Base-by-base conservation (phyloP, 2,888 invertebrate species). In the Watsonalla binaria region DNA sequence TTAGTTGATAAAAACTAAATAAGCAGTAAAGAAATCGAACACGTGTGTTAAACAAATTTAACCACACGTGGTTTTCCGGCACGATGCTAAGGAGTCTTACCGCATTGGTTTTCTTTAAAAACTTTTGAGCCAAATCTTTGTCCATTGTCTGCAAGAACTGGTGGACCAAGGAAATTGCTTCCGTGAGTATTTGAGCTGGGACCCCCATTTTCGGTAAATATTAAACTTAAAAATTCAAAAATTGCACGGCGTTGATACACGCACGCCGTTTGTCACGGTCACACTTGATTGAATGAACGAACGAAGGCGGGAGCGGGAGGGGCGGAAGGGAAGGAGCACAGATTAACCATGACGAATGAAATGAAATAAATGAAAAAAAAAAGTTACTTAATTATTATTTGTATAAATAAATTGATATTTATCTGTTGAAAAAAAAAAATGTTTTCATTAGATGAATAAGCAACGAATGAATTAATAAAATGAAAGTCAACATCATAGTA, bases 101-200 rank as follows among this genome's bases (percentile, higher is more conserved):
- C 86, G 94, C 93, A 78, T 95, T 95, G 0, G 93, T 92, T 85
- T 94, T 95, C 70, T 93, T 92, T 70, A 94, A 92, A 74, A 94
- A 95, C 51, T 93, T 90, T 68, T 92, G 91, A 0, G 96, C 96
- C 37, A 96, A 72, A 6, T 92, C 86, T 76, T 93, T 93, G 72
- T 95, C 94, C 62, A 92, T 91, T 62, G 91, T 92, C 56, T 86
- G 77, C 55, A 96, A 81, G 89, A 92, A 94, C 62, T 95, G 93
- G 62, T 93, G 92, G 56, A 95, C 90, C 54, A 96, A 76, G 6
- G 95, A 80, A 61, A 92, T 66, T 83, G 74, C 65, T 67, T 86
- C 81, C 34, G 74, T 65, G 51, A 72, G 71, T 61, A 82, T 60
- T 65, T 82, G 80, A 37, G 74, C 55, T 53, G 74, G 61, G 60